Conservation (phyloP, 2,113 vertebrate species). For the Thermophis baileyi region DNA sequence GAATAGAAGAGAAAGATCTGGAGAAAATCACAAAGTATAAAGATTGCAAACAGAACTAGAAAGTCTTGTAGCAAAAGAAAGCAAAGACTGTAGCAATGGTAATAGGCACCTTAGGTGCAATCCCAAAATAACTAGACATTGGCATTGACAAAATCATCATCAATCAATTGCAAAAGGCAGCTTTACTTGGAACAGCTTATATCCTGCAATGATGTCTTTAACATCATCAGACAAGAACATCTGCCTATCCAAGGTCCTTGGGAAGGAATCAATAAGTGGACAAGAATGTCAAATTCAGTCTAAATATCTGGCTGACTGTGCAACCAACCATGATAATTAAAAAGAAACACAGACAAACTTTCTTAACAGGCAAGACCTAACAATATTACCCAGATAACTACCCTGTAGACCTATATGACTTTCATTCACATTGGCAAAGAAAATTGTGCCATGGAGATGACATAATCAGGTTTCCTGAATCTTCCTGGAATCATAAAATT, state of each 20-base stretch:
- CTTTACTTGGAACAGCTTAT: background rate
- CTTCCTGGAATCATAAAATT: background rate
- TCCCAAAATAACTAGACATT: too few relatives aligned
- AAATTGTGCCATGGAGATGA: background rate
- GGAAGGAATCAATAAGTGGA: background rate
- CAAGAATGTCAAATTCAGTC: background rate
- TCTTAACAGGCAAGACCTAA: background rate
- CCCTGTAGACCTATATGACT: background rate
- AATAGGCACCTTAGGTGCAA: background rate
- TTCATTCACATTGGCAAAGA: background rate
- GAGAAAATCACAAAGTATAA: background rate
- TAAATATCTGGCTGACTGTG: background rate
- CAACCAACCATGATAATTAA: background rate
- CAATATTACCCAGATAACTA: background rate
- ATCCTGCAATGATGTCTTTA: background rate
- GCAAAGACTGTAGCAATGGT: background rate
- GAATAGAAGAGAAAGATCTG: background rate
- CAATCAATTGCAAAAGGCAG: background rate
- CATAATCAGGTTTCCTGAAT: background rate
- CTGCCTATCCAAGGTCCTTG: background rate
- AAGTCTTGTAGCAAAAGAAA: background rate
- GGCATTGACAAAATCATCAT: background rate
- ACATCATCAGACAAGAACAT: background rate
- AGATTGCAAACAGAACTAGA: background rate
- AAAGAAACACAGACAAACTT: background rate